phyloP scores from a whole-genome alignment of 2,113 vertebrate genomes.

The Pristiophorus japonicus region DNA sequence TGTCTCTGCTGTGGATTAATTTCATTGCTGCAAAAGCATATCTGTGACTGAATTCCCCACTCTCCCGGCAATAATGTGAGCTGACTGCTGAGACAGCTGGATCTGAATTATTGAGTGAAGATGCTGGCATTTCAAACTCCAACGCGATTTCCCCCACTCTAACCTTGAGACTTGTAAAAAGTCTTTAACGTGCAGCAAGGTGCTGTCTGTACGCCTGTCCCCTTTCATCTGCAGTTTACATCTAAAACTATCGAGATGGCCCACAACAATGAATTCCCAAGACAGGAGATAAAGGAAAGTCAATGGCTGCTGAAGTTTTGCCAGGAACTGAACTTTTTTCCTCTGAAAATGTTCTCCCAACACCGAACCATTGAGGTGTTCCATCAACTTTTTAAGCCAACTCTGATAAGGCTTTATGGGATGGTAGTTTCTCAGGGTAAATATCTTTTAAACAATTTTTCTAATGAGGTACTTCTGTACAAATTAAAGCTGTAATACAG shows the following conservation, averaged over 20 bases:
- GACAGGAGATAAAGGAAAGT: neutral
- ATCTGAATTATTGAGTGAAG: conserved; percentile 18
- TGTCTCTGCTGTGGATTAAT: neutral
- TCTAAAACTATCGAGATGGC: neutral
- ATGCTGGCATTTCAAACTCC: neutral
- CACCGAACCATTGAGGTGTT: neutral
- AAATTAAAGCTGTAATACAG: neutral
- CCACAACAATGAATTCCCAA: neutral
- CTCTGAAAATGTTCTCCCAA: neutral
- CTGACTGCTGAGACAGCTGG: neutral
- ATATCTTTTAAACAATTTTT: neutral
- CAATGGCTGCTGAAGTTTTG: neutral
- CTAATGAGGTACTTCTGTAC: neutral
- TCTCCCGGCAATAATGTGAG: neutral
- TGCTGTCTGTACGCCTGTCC: neutral
- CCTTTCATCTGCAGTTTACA: neutral
- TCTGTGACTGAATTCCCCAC: neutral
- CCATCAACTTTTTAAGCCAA: neutral
- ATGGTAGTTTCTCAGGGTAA: neutral
- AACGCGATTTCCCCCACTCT: neutral
- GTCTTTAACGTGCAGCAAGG: neutral
- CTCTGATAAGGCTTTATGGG: neutral
- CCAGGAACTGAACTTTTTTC: neutral
- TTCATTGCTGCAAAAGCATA: neutral
- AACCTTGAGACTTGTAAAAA: conserved; percentile 28